phyloP scores from a whole-genome alignment of 1,140 invertebrate species.

The Listronotus oregonensis region DNA sequence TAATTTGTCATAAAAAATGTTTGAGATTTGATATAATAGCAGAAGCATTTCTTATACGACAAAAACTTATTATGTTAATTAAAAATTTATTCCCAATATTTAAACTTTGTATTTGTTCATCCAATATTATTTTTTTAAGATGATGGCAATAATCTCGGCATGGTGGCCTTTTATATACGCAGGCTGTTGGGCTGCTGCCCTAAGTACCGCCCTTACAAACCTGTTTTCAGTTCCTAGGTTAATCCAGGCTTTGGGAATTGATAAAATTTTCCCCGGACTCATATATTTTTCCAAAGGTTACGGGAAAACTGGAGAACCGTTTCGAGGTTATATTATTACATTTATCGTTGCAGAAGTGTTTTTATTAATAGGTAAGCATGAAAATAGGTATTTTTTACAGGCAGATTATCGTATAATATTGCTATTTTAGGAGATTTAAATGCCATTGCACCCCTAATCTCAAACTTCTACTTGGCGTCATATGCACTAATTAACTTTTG shows the following conservation, averaged over 20 bases:
- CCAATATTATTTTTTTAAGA: slow-evolving; percentile 59
- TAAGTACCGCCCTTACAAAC: slow-evolving; percentile 95
- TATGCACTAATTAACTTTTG: slow-evolving; percentile 97
- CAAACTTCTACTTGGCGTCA: slow-evolving; percentile 94
- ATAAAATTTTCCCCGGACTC: slow-evolving; percentile 92
- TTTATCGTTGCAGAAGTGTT: slow-evolving; percentile 87
- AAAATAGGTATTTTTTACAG: background rate
- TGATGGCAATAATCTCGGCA: slow-evolving; percentile 90
- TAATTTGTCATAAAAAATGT: no score
- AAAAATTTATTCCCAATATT: no score
- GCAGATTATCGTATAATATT: no score
- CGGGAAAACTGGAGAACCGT: slow-evolving; percentile 90
- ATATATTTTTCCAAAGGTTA: slow-evolving; percentile 93
- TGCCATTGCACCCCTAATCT: slow-evolving; percentile 90
- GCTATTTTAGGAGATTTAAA: slow-evolving; percentile 76
- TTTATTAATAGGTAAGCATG: slow-evolving; percentile 81
- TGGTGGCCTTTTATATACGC: slow-evolving; percentile 93
- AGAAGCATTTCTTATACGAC: no score
- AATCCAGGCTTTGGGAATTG: slow-evolving; percentile 91
- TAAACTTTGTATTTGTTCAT: no score
- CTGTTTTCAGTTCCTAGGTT: slow-evolving; percentile 92
- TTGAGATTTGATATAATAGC: no score
- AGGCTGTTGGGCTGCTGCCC: slow-evolving; percentile 95
- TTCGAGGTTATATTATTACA: slow-evolving; percentile 88
- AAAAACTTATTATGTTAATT: no score